Evolutionary conservation across 2,797 vertebrate species (phyloP), one percentile per base, ranked within the genome.

Genomic region (Channa striata): DNA sequence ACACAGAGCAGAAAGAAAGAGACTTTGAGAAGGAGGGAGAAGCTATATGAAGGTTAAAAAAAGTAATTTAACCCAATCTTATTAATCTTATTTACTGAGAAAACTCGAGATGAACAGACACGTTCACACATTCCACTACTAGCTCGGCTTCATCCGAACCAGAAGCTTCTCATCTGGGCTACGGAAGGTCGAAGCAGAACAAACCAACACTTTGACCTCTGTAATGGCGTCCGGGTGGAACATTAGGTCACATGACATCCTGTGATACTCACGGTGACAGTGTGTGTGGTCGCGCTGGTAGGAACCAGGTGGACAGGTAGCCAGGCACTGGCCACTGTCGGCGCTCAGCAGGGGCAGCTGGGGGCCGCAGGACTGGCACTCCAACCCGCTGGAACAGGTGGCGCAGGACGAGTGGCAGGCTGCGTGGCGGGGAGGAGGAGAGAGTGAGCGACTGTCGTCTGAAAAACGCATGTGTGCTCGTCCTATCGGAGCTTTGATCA

Each of bases 381-480:
- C 94, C 68, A 95, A 94, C 1, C 70, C 82, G 8, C 87, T 94
- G 71, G 84, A 88, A 57, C 98, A 99, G 23, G 89, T 81, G 74
- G 92, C 83, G 58, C 98, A 99, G 23, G 93, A 93, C 0, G 93
- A 78, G 12, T 89, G 93, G 89, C 98, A 99, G 72, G 94, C 98
- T 99, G 87, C 0, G 9, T 30, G 54, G 59, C 33, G 40, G 48
- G 8, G 46, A 36, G 39, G 6, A 9, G 4, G 8, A 40, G 21
- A 52, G 16, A 20, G 34, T 16, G 51, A 34, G 25, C 20, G 44
- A 68, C 71, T 68, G 11, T 69, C 48, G 59, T 40, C 44, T 70
- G 17, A 61, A 39, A 74, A 25, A 40, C 5, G 12, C 0, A 52
- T 59, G 68, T 59, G 68, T 75, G 21, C 33, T 66, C 42, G 48